These are phyloP conservation scores for Macrostomum lignano DNA, from an alignment of 1,140 invertebrate genomes.

Conservation along the genomic window DNA sequence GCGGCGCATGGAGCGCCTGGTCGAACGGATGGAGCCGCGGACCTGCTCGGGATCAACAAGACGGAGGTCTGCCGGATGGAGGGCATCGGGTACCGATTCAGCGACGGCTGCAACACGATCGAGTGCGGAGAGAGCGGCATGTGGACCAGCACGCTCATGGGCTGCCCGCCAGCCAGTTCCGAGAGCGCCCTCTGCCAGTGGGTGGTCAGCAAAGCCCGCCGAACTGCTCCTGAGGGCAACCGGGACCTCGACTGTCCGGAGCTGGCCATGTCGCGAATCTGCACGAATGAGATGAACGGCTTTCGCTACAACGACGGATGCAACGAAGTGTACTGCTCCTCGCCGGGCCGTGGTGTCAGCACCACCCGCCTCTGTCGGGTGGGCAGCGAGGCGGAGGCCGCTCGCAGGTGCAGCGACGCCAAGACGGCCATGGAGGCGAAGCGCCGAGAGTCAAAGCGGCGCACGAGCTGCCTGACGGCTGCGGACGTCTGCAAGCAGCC, in stretches of 20 bases:
- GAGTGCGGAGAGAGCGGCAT: no score
- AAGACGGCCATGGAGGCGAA: no score
- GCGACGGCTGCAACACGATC: no score
- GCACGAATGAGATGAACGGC: constrained; percentile 11
- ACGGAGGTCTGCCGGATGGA: no score
- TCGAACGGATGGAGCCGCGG: constrained; percentile 2
- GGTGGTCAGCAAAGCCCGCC: constrained; percentile 11
- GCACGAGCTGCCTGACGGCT: constrained; percentile 10
- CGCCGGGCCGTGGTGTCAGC: constrained; percentile 11
- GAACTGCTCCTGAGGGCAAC: constrained; percentile 11
- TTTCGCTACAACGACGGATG: no score
- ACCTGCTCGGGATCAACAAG: no score
- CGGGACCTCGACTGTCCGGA: constrained; percentile 12
- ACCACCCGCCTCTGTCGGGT: constrained; percentile 11
- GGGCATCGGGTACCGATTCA: no score
- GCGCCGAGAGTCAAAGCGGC: constrained; percentile 5
- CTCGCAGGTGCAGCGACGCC: constrained; percentile 11
- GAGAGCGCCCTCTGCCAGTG: constrained; percentile 11
- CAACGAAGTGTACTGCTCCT: constrained; percentile 12
- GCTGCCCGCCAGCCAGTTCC: no score
- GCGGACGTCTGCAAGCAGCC: constrained; percentile 12
- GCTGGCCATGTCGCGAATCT: constrained; percentile 9
- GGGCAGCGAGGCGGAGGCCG: constrained; percentile 12
- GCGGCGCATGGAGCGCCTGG: constrained; percentile 8
- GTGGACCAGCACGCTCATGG: no score